Evolutionary conservation across 1,140 invertebrate genomes (phyloP), one percentile per base, ranked within the genome.

Genomic region (Stratiolaelaps scimitus): DNA sequence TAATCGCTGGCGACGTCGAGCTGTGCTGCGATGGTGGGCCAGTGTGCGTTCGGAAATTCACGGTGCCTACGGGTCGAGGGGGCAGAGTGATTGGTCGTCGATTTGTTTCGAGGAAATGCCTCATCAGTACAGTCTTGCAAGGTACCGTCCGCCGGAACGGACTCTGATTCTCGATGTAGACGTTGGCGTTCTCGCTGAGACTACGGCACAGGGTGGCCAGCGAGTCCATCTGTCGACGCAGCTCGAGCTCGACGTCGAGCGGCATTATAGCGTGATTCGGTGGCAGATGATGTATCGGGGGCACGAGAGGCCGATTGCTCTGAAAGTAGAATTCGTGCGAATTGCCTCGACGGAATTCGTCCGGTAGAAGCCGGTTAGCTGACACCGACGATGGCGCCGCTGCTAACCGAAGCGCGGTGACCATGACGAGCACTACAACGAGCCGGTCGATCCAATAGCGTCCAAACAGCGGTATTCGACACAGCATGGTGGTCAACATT

Each of bases 151-250:
- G 53, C 23, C 53, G 13, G 23, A 60, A 60, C 15, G 53, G 53
- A 10, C 53, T 34, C 53, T 60, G 53, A 26, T 60, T 60, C 10
- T 60, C 53, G 53, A 60, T 60, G 23, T 60, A 60, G 15, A 60
- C 53, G 34, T 60, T 60, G 26, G 53, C 53, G 53, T 60, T 60
- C 53, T 60, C 53, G 20, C 53, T 60, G 26, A 60, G 53, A 60
- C 53, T 60, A 15, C 53, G 17, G 26, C 53, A 60, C 15, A 60
- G 20, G 1, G 53, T 23, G 6, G 53, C 53, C 34, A 60, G 10
- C 26, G 53, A 60, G 26, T 60, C 53, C 34, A 34, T 60, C 34
- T 60, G 53, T 1, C 53, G 53, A 17, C 53, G 53, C 15, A 60
- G 10, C 34, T 60, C 53, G 1, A 60, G 10, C 10, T 60, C 53